Percentiles rank a stretch among this genome's conserved stretches.
These are phyloP conservation scores for Drosophila kurseongensis DNA, from an alignment of 1,140 invertebrate species.

Conservation along the genomic window DNA sequence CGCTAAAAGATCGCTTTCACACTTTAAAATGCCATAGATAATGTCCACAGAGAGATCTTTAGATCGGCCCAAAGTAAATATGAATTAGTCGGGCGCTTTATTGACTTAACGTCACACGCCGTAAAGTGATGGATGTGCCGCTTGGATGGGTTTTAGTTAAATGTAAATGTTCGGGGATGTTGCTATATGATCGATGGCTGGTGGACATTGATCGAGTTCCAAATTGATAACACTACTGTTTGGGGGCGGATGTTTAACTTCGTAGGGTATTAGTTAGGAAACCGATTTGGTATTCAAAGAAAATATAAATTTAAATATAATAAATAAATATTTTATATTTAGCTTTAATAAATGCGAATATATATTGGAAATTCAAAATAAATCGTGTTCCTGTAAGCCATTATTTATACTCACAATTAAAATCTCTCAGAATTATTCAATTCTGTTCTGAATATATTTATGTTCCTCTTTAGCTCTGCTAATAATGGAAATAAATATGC, in stretches of 20 bases:
- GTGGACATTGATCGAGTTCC: slow-evolving; percentile 35
- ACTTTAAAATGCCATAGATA: slow-evolving; percentile 44
- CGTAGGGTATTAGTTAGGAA: slow-evolving; percentile 11
- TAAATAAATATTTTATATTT: too few relatives aligned
- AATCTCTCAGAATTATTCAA: neutral
- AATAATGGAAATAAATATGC: slow-evolving; percentile 3
- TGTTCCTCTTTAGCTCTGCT: slow-evolving; percentile 1
- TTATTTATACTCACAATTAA: neutral
- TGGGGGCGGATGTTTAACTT: slow-evolving; percentile 20
- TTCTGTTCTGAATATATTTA: slow-evolving; percentile 2
- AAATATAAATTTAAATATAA: neutral
- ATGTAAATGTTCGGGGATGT: slow-evolving; percentile 9
- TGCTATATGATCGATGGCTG: slow-evolving; percentile 25
- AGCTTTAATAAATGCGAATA: too few relatives aligned
- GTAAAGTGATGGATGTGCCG: slow-evolving; percentile 16
- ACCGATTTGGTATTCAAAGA: neutral
- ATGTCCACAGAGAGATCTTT: slow-evolving; percentile 50
- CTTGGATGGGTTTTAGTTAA: slow-evolving; percentile 1
- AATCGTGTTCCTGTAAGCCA: neutral
- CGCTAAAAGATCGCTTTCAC: slow-evolving; percentile 44
- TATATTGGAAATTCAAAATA: neutral
- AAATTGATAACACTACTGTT: slow-evolving; percentile 5
- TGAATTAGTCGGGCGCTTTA: slow-evolving; percentile 31
- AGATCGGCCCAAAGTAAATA: slow-evolving; percentile 50
- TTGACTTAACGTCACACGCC: slow-evolving; percentile 52